A percentile compares a stretch with the other conserved stretches of the same genome.
These are phyloP conservation scores for Magallana gigas DNA, from an alignment of 1,140 invertebrate species.

Conservation along the genomic window DNA sequence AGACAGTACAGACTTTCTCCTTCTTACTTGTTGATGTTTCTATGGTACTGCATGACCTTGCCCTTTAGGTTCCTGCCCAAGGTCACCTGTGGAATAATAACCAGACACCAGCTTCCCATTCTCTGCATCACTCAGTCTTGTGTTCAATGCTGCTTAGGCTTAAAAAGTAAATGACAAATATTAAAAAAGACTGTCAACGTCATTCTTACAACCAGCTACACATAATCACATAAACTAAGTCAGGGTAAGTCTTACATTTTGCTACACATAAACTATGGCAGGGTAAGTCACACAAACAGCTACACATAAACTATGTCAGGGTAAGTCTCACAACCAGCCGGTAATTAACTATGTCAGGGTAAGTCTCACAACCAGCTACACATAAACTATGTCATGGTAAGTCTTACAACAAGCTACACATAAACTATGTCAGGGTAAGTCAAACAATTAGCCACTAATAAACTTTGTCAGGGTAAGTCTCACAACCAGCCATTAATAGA, in stretches of 20 bases:
- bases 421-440: no score
- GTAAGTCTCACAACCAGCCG: no score
- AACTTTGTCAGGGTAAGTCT: no score
- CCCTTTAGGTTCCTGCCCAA: constrained; percentile 80
- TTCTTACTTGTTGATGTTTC: constrained; percentile 76
- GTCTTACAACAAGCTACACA: no score
- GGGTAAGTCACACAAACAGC: no score
- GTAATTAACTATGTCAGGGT: neutral
- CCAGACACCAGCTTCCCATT: constrained; percentile 73
- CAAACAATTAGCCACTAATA: fast-evolving
- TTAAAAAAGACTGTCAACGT: fast-evolving
- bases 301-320: no score
- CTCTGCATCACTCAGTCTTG: constrained; percentile 72
- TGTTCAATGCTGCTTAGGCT: constrained; percentile 76
- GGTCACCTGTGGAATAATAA: constrained; percentile 80
- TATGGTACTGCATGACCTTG: constrained; percentile 80
- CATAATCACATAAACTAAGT: no score
- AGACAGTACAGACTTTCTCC: constrained; percentile 76
- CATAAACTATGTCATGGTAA: no score
- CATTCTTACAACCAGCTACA: no score
- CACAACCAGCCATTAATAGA: no score
- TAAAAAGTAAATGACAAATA: constrained; percentile 50
- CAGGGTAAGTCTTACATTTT: constrained; percentile 78
- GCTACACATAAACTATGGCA: constrained; percentile 50
- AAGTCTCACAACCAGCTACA: neutral